Evolutionary conservation across 2,888 invertebrate genomes (phyloP).

Genomic region (Cristatella mucedo): DNA sequence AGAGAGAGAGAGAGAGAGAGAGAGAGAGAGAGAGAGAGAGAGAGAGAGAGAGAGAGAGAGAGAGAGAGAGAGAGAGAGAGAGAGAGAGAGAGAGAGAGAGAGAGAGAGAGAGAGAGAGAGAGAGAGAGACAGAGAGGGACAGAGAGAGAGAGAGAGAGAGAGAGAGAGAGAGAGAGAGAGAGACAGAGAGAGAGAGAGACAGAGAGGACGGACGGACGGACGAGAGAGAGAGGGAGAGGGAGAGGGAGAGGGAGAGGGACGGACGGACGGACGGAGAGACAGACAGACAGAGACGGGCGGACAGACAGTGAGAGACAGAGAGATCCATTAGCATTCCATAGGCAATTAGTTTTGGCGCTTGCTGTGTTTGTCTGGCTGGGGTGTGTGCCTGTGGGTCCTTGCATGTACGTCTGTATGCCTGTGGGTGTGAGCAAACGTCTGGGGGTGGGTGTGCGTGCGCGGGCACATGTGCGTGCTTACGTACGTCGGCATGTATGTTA

Average conservation of each 20-base stretch:
- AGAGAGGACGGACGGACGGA: too few species aligned
- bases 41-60: background rate
- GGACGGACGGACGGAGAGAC: too few species aligned
- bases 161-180: background rate
- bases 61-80: background rate
- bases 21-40: too few species aligned
- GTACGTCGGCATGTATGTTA: too few species aligned
- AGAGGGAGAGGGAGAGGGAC: conserved; percentile 8
- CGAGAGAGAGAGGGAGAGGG: conserved; percentile 2
- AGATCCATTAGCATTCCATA: background rate
- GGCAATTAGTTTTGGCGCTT: background rate
- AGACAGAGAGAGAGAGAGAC: conserved; percentile 5
- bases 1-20: too few species aligned
- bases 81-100: background rate
- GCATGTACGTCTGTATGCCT: conserved; percentile 3
- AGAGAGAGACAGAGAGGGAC: too few species aligned
- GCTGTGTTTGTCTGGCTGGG: background rate
- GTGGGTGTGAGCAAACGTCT: conserved; percentile 6
- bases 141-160: conserved; percentile 5
- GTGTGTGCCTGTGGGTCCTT: conserved; percentile 9
- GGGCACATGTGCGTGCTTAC: too few species aligned
- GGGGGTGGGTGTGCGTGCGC: too few species aligned
- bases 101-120: conserved; percentile 4
- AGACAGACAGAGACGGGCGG: too few species aligned
- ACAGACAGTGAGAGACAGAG: conserved; percentile 6